Conservation (phyloP, 2,113 vertebrate genomes). For the Limnothrissa miodon region DNA sequence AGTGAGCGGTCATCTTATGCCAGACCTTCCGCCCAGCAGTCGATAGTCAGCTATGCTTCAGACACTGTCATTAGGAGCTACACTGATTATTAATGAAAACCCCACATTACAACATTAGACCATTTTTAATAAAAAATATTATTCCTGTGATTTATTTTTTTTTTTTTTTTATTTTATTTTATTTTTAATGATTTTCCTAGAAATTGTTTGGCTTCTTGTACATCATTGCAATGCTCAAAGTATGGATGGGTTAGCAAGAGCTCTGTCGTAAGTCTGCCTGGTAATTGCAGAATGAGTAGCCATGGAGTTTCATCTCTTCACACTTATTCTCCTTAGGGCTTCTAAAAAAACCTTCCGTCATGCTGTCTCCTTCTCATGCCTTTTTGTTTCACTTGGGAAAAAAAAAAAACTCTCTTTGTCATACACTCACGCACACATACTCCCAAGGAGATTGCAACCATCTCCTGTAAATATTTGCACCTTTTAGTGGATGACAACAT, state of each 20-base stretch:
- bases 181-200: neutral
- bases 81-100: neutral
- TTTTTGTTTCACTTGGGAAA: neutral
- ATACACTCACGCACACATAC: no score
- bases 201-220: neutral
- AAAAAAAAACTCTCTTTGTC: neutral
- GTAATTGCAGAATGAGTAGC: neutral
- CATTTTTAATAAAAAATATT: neutral
- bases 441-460: neutral
- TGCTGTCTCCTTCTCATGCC: neutral
- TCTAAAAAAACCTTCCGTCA: neutral
- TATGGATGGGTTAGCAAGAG: neutral
- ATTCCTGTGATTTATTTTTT: neutral
- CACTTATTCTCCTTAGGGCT: neutral
- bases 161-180: neutral
- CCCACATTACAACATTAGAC: neutral
- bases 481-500: no score
- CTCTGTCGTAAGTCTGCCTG: neutral
- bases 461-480: no score
- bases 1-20: neutral
- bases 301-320: neutral
- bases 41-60: neutral
- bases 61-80: neutral
- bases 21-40: neutral
- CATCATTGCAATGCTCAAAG: neutral